Evolutionary conservation across 2,888 invertebrate species (phyloP).

Genomic region (Atethmia centrago): DNA sequence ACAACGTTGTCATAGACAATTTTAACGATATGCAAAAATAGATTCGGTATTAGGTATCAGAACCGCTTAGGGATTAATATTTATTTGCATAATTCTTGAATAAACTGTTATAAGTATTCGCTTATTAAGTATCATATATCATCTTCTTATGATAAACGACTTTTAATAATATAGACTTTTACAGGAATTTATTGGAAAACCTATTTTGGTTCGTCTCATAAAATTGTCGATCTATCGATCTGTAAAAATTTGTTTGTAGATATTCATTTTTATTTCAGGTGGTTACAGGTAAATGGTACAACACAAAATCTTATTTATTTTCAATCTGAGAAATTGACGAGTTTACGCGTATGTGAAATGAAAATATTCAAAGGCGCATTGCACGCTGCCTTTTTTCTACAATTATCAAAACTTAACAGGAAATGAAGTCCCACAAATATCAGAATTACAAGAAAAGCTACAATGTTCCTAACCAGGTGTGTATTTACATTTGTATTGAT

Average conservation of each 20-base stretch:
- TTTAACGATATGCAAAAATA: slow-evolving; percentile 2
- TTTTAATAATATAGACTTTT: slow-evolving; percentile 13
- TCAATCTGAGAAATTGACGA: not conserved
- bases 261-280: too few relatives aligned
- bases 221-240: not conserved
- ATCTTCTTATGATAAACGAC: slow-evolving; percentile 2
- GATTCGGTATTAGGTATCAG: slow-evolving; percentile 4
- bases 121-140: slow-evolving; percentile 21
- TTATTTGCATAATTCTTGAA: slow-evolving; percentile 39
- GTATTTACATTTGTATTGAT: not conserved
- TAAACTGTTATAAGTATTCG: slow-evolving; percentile 16
- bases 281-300: too few relatives aligned
- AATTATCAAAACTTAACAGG: not conserved
- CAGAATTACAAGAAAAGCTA: not conserved
- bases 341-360: not conserved
- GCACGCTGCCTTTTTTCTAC: not conserved
- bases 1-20: not conserved
- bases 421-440: not conserved
- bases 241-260: too few relatives aligned
- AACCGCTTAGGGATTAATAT: slow-evolving; percentile 22
- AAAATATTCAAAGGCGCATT: not conserved
- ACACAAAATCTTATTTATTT: not conserved
- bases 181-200: not conserved
- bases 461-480: too few relatives aligned
- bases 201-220: not conserved